Conservation (phyloP, 2,797 vertebrate species). For the Prunella strophiata region DNA sequence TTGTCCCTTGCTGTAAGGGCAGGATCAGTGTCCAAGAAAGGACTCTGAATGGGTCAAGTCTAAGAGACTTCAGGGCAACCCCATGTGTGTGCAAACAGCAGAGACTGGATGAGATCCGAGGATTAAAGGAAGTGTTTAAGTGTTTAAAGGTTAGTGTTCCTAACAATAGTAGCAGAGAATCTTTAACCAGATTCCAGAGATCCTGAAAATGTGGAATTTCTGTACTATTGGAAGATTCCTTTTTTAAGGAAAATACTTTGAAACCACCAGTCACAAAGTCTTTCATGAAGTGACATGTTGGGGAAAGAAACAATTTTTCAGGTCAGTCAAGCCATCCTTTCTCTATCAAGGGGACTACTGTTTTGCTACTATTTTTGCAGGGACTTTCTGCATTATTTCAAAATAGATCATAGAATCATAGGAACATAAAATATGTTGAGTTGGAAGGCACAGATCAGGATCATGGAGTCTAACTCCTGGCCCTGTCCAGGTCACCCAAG, state of each 20-base stretch:
- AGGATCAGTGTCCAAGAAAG: neutral
- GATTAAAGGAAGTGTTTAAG: neutral
- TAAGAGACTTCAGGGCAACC: neutral
- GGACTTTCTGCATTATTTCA: neutral
- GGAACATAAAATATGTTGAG: too few species aligned
- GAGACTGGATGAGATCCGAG: neutral
- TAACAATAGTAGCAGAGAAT: neutral
- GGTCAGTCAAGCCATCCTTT: neutral
- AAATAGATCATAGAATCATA: neutral
- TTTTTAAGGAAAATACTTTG: neutral
- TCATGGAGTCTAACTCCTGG: neutral
- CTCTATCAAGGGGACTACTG: neutral
- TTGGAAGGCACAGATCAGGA: neutral
- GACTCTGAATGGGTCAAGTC: neutral
- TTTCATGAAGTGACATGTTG: neutral
- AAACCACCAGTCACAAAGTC: neutral
- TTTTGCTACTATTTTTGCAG: neutral
- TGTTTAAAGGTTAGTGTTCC: neutral
- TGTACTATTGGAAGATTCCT: neutral
- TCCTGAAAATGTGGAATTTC: neutral
- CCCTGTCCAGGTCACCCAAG: neutral
- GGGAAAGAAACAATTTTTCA: neutral
- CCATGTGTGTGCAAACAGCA: neutral
- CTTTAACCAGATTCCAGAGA: neutral
- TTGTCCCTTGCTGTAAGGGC: neutral